phyloP scores from a whole-genome alignment of 2,888 invertebrate genomes.

The Octonoba sinensis region DNA sequence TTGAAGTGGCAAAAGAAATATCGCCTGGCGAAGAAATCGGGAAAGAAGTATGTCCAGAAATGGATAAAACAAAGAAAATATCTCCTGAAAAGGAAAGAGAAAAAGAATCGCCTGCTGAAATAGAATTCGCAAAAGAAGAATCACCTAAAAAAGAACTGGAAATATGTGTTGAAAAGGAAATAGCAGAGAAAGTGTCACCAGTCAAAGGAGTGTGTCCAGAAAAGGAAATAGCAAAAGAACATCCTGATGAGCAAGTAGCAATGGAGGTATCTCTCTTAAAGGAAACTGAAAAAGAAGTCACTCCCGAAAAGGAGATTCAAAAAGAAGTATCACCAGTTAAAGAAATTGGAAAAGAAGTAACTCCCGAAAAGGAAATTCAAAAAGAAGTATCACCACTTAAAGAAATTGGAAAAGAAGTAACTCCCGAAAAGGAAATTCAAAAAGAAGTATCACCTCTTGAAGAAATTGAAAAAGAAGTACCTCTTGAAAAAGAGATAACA shows the following conservation, averaged over 20 bases:
- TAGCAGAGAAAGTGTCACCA: background rate
- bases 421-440: background rate
- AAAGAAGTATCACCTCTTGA: background rate
- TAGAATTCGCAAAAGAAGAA: background rate
- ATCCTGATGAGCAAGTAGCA: background rate
- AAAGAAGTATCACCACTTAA: background rate
- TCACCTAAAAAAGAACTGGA: background rate
- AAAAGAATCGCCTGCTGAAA: background rate
- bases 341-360: background rate
- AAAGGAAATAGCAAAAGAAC: background rate
- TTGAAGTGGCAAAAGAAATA: background rate
- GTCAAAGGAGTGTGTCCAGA: background rate
- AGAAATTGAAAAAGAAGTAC: background rate
- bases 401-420: background rate
- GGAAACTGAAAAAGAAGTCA: conserved; percentile 1
- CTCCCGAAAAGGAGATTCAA: background rate
- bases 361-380: conserved; percentile 4
- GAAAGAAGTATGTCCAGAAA: background rate
- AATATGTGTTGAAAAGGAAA: background rate
- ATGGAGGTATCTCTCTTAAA: background rate
- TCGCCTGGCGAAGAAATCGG: background rate
- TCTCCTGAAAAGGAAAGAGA: background rate
- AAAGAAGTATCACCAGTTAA: background rate
- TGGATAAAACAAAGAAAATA: background rate
- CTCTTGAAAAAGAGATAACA: background rate